Percentiles rank a stretch among this genome's conserved stretches.
phyloP scores from a whole-genome alignment of 2,888 invertebrate species.

The Camponotus fellah region DNA sequence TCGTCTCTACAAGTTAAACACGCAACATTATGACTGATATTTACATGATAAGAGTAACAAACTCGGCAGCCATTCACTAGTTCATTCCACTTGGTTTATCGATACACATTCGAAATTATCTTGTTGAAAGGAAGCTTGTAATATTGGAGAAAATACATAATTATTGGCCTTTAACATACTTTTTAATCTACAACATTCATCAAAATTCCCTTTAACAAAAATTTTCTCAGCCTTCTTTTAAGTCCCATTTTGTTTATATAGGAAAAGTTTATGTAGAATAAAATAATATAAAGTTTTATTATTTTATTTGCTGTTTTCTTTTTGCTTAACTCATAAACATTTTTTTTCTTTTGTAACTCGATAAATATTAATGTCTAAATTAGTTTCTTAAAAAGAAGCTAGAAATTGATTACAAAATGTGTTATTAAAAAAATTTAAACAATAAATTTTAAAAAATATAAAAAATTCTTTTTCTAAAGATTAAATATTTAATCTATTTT shows the following conservation, averaged over 20 bases:
- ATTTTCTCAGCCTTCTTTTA: neutral
- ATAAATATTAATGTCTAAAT: neutral
- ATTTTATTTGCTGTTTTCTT: neutral
- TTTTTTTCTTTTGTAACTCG: neutral
- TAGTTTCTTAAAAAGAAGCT: neutral
- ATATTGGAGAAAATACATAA: neutral
- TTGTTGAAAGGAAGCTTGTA: neutral
- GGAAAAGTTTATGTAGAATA: neutral
- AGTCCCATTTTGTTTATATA: neutral
- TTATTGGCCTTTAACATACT: neutral
- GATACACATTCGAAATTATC: conserved; percentile 24
- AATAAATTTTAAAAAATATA: too few species aligned
- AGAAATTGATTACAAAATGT: neutral
- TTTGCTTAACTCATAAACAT: neutral
- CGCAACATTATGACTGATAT: conserved; percentile 51
- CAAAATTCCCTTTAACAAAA: neutral
- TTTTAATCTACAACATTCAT: neutral
- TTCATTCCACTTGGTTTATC: conserved; percentile 5
- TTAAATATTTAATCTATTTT: neutral
- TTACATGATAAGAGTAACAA: conserved; percentile 56
- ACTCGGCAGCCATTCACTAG: conserved; percentile 6
- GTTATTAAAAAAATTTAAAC: neutral
- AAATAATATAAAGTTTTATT: neutral
- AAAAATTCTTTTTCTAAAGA: neutral
- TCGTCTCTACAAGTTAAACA: conserved; percentile 51